Evolutionary conservation across 2,113 vertebrate species (phyloP).

Genomic region (Cyphomyrus discorhynchus): DNA sequence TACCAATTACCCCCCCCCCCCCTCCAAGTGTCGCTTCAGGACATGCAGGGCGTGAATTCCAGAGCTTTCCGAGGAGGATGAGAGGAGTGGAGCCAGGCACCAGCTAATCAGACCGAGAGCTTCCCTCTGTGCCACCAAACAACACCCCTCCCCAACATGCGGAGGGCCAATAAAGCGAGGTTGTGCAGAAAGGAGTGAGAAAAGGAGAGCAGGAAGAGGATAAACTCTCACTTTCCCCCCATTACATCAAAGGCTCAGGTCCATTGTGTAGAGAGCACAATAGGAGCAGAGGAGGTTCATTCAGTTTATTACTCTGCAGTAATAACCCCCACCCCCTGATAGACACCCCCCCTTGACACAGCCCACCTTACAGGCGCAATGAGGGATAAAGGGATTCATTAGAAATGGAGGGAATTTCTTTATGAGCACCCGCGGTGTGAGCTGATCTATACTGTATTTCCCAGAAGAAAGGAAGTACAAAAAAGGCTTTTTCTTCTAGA

Average conservation of each 20-base stretch:
- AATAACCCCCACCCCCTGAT: not conserved
- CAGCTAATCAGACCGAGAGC: not conserved
- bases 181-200: not conserved
- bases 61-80: not conserved
- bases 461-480: slow-evolving; percentile 1
- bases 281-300: not conserved
- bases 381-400: slow-evolving; percentile 4
- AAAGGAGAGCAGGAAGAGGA: not conserved
- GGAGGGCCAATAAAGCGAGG: not conserved
- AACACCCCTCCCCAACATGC: no score
- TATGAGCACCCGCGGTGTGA: not conserved
- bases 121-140: not conserved
- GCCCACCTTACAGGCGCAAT: not conserved
- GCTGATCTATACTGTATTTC: slow-evolving; percentile 7
- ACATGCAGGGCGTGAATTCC: not conserved
- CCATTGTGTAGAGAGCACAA: slow-evolving; percentile 3
- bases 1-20: not conserved
- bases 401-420: slow-evolving; percentile 3
- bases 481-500: not conserved
- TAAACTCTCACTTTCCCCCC: not conserved
- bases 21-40: not conserved
- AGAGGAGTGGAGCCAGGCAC: not conserved
- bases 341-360: not conserved
- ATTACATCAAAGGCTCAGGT: slow-evolving; percentile 10
- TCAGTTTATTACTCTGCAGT: slow-evolving; percentile 6